Conservation (phyloP, 2,113 vertebrate species). For the Astur gentilis region DNA sequence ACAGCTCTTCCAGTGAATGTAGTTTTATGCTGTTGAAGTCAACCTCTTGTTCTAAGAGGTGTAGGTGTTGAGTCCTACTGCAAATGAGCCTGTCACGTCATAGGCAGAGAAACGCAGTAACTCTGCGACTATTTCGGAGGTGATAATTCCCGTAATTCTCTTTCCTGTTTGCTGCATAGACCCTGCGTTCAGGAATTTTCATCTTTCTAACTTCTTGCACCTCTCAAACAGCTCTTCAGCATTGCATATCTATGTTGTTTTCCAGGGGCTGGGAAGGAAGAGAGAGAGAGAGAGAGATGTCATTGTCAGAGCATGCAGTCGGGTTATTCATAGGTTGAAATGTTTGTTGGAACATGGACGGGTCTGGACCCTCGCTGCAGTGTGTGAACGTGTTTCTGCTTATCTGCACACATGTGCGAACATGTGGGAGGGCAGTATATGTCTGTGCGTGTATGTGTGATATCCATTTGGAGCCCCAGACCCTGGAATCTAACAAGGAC, state of each 20-base stretch:
- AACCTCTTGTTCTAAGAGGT: not conserved
- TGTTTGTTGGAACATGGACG: accelerated
- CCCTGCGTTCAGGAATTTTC: not conserved
- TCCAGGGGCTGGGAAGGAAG: too few species aligned
- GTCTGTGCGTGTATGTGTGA: not conserved
- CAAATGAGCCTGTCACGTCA: not conserved
- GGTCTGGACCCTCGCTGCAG: not conserved
- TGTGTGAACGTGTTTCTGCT: not conserved
- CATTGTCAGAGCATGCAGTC: accelerated
- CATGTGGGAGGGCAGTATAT: not conserved
- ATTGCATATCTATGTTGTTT: accelerated
- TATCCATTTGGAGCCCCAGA: not conserved
- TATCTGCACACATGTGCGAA: too few species aligned
- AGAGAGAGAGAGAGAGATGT: accelerated
- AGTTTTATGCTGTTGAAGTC: not conserved
- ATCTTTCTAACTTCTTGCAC: not conserved
- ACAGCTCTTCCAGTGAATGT: too few species aligned
- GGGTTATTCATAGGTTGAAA: not conserved
- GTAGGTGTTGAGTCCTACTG: not conserved
- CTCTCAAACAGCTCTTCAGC: not conserved
- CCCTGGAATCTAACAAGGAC: not conserved
- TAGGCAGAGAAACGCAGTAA: not conserved
- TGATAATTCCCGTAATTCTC: not conserved
- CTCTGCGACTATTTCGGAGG: accelerated
- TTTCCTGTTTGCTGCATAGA: accelerated